Conservation (phyloP, 2,113 vertebrate genomes). For the Poeciliopsis occidentalis region DNA sequence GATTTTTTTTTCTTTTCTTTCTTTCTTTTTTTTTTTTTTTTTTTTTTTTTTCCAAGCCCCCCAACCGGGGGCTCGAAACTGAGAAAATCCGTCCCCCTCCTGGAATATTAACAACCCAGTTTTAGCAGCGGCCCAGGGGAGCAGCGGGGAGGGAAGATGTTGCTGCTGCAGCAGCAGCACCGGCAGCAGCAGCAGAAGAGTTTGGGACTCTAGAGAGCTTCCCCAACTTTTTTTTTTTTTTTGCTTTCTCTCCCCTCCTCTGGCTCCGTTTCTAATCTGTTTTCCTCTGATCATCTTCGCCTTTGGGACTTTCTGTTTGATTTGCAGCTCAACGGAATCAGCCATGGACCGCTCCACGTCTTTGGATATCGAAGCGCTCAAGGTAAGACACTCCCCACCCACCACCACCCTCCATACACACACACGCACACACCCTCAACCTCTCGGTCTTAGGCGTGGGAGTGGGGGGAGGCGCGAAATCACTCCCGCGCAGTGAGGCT, state of each 20-base stretch:
- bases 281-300: constrained; percentile 11
- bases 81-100: constrained; percentile 49
- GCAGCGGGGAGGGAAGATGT: constrained; percentile 4
- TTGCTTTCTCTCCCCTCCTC: neutral
- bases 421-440: too few species aligned
- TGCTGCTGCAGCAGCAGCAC: constrained; percentile 46
- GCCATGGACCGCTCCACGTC: constrained; percentile 74
- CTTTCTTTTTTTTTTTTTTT: too few species aligned
- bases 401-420: too few species aligned
- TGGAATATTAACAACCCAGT: constrained; percentile 63
- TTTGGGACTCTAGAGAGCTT: constrained; percentile 65
- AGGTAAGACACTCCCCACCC: constrained; percentile 60
- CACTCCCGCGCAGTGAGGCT: constrained; percentile 38
- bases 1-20: neutral
- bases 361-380: constrained; percentile 78
- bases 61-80: constrained; percentile 57
- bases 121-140: constrained; percentile 23
- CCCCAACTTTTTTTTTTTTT: constrained; percentile 54
- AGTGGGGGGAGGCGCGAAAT: constrained; percentile 16
- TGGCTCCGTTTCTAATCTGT: constrained; percentile 26
- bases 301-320: constrained; percentile 62
- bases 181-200: constrained; percentile 33
- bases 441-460: neutral
- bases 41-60: constrained; percentile 42
- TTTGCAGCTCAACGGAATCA: constrained; percentile 47